phyloP scores from a whole-genome alignment of 2,113 vertebrate genomes.

The Petaurus breviceps region DNA sequence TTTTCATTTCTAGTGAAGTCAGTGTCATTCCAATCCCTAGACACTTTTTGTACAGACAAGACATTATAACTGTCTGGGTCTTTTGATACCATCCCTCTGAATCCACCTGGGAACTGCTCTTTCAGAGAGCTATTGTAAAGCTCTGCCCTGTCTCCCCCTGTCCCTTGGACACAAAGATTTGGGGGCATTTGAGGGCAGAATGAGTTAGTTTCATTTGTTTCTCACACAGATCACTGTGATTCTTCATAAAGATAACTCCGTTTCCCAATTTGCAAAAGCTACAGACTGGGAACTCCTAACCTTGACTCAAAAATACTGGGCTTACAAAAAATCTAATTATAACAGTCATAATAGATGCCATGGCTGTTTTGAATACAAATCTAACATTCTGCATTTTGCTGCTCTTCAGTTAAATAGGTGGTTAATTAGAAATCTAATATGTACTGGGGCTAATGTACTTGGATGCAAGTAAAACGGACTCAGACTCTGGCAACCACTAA shows the following conservation, averaged over 20 bases:
- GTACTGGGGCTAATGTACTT: constrained; percentile 33
- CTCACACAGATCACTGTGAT: background rate
- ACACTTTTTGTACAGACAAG: background rate
- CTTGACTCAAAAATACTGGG: constrained; percentile 18
- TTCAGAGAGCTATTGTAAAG: background rate
- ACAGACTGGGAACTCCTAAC: constrained; percentile 7
- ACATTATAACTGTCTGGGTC: constrained; percentile 1
- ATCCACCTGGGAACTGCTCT: background rate
- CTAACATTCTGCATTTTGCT: constrained; percentile 7
- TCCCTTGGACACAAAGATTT: constrained; percentile 26
- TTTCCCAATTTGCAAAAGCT: constrained; percentile 25
- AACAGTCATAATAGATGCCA: background rate
- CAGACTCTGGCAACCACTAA: constrained; percentile 26
- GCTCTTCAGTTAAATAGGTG: constrained; percentile 50
- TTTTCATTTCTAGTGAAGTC: constrained; percentile 41
- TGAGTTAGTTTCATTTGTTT: constrained; percentile 4
- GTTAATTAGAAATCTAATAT: constrained; percentile 1
- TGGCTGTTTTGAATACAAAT: constrained; percentile 36
- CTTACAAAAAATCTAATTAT: constrained; percentile 16
- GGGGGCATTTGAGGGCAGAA: background rate
- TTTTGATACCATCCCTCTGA: background rate
- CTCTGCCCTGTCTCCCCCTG: background rate
- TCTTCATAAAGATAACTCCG: background rate
- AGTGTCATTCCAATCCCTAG: background rate
- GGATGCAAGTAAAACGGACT: constrained; percentile 42